Evolutionary conservation across 1,140 invertebrate genomes (phyloP).

Genomic region (Lucilia cuprina): DNA sequence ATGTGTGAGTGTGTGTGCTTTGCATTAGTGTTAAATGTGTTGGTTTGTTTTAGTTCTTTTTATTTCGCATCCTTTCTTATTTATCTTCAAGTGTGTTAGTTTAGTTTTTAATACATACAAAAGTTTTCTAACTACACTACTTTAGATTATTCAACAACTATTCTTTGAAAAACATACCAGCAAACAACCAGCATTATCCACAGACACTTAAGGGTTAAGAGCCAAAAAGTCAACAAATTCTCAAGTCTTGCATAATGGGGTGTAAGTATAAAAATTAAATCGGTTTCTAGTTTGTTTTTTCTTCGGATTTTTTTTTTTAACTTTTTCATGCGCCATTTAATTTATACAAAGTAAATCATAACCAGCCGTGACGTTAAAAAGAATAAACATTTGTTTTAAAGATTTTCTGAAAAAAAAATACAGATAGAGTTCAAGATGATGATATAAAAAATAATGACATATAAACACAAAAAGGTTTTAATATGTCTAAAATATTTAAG

Average conservation of each 20-base stretch:
- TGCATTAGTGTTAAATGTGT: background rate
- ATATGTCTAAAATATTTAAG: too few relatives aligned
- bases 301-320: background rate
- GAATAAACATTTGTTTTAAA: background rate
- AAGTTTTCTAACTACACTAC: slow-evolving; percentile 9
- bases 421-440: background rate
- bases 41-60: background rate
- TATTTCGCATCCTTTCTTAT: background rate
- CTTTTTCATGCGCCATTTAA: slow-evolving; percentile 28
- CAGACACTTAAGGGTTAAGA: slow-evolving; percentile 9
- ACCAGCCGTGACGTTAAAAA: slow-evolving; percentile 18
- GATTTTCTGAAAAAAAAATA: background rate
- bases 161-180: background rate
- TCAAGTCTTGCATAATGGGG: slow-evolving; percentile 31
- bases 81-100: slow-evolving; percentile 4
- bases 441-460: background rate
- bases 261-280: slow-evolving; percentile 25
- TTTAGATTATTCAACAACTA: background rate
- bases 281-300: slow-evolving; percentile 2
- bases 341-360: slow-evolving; percentile 28
- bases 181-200: background rate
- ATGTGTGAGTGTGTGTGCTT: background rate
- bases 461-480: background rate
- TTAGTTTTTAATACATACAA: slow-evolving; percentile 27
- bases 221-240: slow-evolving; percentile 31